Evolutionary conservation across 2,113 vertebrate species (phyloP).

Genomic region (Eleginops maclovinus): DNA sequence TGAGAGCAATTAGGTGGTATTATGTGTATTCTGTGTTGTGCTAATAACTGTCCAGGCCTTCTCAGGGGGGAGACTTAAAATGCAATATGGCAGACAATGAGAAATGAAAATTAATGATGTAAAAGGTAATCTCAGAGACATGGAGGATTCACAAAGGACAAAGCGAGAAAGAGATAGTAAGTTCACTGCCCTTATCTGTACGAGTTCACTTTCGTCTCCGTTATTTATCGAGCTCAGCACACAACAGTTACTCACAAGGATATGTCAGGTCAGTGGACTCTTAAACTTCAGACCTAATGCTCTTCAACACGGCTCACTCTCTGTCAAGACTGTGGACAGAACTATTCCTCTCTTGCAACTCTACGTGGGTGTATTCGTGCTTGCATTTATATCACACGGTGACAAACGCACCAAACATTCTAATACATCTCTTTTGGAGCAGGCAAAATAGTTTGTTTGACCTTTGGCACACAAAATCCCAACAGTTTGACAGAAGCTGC

Average conservation of each 20-base stretch:
- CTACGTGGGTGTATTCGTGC: conserved; percentile 2
- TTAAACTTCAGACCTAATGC: conserved; percentile 61
- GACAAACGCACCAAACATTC: neutral
- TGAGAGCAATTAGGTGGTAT: neutral
- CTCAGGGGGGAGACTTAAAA: neutral
- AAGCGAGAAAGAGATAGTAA: conserved; percentile 1
- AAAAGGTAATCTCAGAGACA: conserved; percentile 11
- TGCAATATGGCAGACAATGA: neutral
- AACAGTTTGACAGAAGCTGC: conserved; percentile 12
- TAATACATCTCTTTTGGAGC: neutral
- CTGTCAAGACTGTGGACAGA: conserved; percentile 35
- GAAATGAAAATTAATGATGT: conserved; percentile 20
- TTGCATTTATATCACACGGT: neutral
- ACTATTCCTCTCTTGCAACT: conserved; percentile 1
- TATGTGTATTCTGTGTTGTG: neutral
- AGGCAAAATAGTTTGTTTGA: neutral
- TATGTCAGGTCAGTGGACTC: conserved; percentile 67
- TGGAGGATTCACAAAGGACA: neutral
- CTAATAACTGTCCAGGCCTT: neutral
- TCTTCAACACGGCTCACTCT: conserved; percentile 54
- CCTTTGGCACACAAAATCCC: neutral
- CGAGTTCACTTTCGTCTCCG: conserved; percentile 57
- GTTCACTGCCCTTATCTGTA: conserved; percentile 51
- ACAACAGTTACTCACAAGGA: conserved; percentile 69
- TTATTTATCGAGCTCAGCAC: conserved; percentile 73